Evolutionary conservation across 2,888 invertebrate species (phyloP).

Genomic region (Zygothrica quintamaculata): DNA sequence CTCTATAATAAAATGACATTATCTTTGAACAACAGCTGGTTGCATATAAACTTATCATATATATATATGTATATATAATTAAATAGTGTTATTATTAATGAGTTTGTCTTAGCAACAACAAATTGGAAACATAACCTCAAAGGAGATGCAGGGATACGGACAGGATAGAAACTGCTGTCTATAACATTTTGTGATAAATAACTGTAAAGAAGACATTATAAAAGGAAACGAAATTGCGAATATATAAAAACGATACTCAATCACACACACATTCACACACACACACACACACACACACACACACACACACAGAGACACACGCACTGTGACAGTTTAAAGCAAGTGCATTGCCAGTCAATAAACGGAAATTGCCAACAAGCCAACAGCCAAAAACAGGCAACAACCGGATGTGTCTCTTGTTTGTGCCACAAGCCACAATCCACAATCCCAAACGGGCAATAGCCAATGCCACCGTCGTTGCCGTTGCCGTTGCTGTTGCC

Average conservation of each 20-base stretch:
- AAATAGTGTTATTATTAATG: not conserved
- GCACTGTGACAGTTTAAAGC: slow-evolving; percentile 52
- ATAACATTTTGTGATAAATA: slow-evolving; percentile 15
- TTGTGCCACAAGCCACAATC: slow-evolving; percentile 66
- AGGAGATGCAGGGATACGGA: too few relatives aligned
- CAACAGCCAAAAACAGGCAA: slow-evolving; percentile 43
- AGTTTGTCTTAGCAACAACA: too few relatives aligned
- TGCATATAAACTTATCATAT: slow-evolving; percentile 8
- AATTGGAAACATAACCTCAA: too few relatives aligned
- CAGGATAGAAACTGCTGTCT: too few relatives aligned
- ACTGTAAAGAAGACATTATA: slow-evolving; percentile 29
- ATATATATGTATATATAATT: not conserved
- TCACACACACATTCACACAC: not conserved
- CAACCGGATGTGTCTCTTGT: slow-evolving; percentile 66
- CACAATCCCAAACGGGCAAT: slow-evolving; percentile 29
- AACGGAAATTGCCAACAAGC: slow-evolving; percentile 66
- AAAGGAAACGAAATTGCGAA: slow-evolving; percentile 42
- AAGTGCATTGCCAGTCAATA: slow-evolving; percentile 56
- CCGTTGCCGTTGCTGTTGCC: too few relatives aligned
- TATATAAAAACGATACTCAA: slow-evolving; percentile 24
- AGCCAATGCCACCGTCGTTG: too few relatives aligned
- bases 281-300: not conserved
- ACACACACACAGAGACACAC: not conserved
- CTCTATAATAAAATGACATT: slow-evolving; percentile 18
- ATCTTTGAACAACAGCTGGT: slow-evolving; percentile 34